Evolutionary conservation across 2,113 vertebrate genomes (phyloP).

Genomic region (Pontoporia blainvillei): DNA sequence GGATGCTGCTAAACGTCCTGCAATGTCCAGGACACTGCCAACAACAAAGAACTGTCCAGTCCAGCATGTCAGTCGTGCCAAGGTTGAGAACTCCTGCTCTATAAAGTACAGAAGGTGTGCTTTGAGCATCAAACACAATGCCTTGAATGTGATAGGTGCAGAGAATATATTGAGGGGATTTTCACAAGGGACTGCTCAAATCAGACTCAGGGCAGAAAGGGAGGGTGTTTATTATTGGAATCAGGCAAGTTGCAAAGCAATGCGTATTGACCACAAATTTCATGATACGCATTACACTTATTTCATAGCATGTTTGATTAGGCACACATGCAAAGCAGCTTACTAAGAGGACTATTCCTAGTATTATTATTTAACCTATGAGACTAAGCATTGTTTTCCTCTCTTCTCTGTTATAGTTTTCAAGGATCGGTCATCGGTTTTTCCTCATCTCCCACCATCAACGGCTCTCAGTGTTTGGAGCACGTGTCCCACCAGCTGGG

Average conservation of each 20-base stretch:
- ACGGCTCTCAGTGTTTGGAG: not conserved
- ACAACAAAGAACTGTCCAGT: not conserved
- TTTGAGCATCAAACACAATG: not conserved
- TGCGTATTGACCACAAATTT: slow-evolving; percentile 16
- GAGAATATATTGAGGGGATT: not conserved
- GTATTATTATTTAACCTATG: not conserved
- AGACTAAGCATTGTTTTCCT: not conserved
- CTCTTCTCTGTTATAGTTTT: not conserved
- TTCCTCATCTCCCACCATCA: not conserved
- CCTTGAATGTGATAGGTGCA: not conserved
- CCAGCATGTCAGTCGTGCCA: not conserved
- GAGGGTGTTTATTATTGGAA: not conserved
- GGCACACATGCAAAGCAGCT: not conserved
- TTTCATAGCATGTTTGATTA: slow-evolving; percentile 8
- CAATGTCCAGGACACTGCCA: not conserved
- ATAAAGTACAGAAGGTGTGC: not conserved
- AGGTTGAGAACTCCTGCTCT: not conserved
- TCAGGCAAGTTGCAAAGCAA: slow-evolving; percentile 30
- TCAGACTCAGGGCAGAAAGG: not conserved
- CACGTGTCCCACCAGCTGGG: not conserved
- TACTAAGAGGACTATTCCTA: not conserved
- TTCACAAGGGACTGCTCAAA: not conserved
- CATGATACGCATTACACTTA: not conserved
- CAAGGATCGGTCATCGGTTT: not conserved
- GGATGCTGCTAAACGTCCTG: not conserved